Evolutionary conservation across 2,888 invertebrate species (phyloP), one percentile per base, ranked within the genome.

Genomic region (Pheosia tremula): DNA sequence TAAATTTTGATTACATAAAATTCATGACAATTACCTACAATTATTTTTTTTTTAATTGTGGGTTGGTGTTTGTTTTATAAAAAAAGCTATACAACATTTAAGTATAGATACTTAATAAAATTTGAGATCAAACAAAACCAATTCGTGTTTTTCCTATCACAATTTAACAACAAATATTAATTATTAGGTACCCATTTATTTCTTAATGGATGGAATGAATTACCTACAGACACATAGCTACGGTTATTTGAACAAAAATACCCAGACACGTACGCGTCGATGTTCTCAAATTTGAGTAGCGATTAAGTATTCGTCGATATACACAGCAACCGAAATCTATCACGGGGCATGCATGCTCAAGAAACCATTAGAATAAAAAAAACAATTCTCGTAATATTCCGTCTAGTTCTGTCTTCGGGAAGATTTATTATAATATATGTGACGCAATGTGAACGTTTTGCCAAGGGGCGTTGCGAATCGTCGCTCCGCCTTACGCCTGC

Each of bases 401-500:
- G 43, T 45, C 13, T 10, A 52, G 38, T 57, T 38, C 52, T 49
- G n/a, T 6, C 52, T 49, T 38, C 54, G 58, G 52, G 13, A 37
- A 49, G 47, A 38, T 59, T n/a, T 57, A 61, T 61, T 39, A 39
- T 39, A 57, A 55, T 50, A 49, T 13, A 49, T 49, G n/a, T 47
- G 47, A n/a, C 47, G n/a, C 24, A 24, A 24, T 50, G 9, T 11
- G 4, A 47, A 47, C 5, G 50, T 50, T 50, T 24, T 50, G 54
- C n/a, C 36, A 8, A 37, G 59, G 74, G 74, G 74, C 71, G 74
- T 68, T 36, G 60, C 75, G 52, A 37, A 13, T 8, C 3, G 24
- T 54, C 10, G 75, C 75, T 62, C 59, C 74, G 75, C 75, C 75
- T 67, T 69, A 67, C 74, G 74, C 71, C 67, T 71, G 67, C 58